These are phyloP conservation scores for Chaetodon auriga DNA, from an alignment of 2,113 vertebrate genomes.

Conservation along the genomic window DNA sequence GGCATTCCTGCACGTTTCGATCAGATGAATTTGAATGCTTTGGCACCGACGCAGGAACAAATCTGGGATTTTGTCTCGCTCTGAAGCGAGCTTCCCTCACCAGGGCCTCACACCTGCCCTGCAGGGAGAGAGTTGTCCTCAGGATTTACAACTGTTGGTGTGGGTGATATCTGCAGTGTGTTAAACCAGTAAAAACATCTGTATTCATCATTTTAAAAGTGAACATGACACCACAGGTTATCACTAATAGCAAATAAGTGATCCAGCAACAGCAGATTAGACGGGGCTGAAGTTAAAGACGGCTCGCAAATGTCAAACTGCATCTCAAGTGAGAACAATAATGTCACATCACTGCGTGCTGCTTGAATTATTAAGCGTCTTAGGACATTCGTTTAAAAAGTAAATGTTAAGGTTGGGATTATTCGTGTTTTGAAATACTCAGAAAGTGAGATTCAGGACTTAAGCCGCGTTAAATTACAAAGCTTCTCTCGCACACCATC, in stretches of 20 bases:
- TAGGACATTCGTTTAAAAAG: neutral
- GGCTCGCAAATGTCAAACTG: constrained; percentile 19
- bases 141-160: constrained; percentile 55
- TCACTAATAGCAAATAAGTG: constrained; percentile 33
- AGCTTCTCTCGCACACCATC: neutral
- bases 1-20: constrained; percentile 78
- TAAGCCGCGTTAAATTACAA: constrained; percentile 2
- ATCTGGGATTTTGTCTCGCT: constrained; percentile 58
- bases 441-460: neutral
- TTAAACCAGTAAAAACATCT: constrained; percentile 55
- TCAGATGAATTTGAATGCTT: constrained; percentile 73
- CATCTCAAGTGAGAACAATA: constrained; percentile 37
- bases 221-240: constrained; percentile 48
- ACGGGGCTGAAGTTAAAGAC: constrained; percentile 1
- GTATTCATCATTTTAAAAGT: constrained; percentile 31
- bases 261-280: constrained; percentile 25
- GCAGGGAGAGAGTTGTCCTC: constrained; percentile 31
- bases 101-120: constrained; percentile 74
- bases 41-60: constrained; percentile 62
- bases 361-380: neutral
- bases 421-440: neutral
- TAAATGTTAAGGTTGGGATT: neutral
- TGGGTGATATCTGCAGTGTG: constrained; percentile 36
- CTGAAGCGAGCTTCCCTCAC: constrained; percentile 15
- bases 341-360: constrained; percentile 5